Conservation (phyloP, 2,797 vertebrate species). For the Crenichthys baileyi region DNA sequence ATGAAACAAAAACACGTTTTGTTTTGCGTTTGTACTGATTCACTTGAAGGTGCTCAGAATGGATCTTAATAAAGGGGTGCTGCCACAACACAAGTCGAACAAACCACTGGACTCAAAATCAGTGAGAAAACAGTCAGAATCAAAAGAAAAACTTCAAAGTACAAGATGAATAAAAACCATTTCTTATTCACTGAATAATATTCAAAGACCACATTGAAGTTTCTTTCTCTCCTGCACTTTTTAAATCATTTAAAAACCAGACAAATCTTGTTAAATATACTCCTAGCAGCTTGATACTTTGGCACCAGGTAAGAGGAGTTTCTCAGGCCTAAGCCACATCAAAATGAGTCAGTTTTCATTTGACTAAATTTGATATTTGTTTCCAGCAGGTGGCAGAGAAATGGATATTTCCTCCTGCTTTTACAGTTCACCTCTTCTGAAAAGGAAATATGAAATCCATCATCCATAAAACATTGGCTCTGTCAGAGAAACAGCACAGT, state of each 20-base stretch:
- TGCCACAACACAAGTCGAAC: no score
- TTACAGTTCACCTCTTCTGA: constrained; percentile 18
- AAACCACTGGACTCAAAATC: no score
- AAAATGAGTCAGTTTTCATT: constrained; percentile 12
- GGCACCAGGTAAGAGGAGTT: not conserved
- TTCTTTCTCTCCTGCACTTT: not conserved
- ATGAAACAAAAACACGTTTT: no score
- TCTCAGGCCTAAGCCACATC: not conserved
- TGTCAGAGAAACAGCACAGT: constrained; percentile 56
- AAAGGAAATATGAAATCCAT: constrained; percentile 29
- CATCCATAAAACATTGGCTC: constrained; percentile 62
- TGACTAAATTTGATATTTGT: constrained; percentile 4
- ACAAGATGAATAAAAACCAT: not conserved
- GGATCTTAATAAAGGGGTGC: no score
- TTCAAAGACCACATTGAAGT: not conserved
- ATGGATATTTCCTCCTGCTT: constrained; percentile 11
- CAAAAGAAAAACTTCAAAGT: not conserved
- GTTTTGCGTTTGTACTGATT: no score
- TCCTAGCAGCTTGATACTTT: not conserved
- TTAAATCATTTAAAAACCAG: constrained; percentile 1
- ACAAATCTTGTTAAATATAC: constrained; percentile 3
- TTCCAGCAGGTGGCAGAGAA: not conserved
- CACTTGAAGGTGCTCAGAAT: no score
- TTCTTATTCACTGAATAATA: not conserved
- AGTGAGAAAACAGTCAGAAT: no score